These are phyloP conservation scores for Drosophila cardini DNA, from an alignment of 1,140 invertebrate species.

Conservation along the genomic window DNA sequence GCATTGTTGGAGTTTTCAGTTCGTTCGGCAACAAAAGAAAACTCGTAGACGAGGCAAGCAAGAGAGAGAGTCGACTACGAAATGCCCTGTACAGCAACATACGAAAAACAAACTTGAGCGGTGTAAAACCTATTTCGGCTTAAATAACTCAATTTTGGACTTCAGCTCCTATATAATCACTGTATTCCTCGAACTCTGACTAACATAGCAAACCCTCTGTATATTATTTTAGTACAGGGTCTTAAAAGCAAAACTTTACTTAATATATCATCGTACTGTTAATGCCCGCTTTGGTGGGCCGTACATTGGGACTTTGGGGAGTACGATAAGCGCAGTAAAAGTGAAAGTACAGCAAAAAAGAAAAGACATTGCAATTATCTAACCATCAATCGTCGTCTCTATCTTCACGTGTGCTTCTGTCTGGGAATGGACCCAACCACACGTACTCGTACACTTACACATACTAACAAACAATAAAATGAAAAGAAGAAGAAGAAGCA, in stretches of 20 bases:
- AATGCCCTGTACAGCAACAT: no score
- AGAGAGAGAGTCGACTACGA: no score
- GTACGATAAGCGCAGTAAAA: constrained; percentile 55
- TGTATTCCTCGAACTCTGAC: no score
- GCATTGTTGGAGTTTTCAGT: constrained; percentile 54
- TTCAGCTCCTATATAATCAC: no score
- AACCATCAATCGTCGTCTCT: constrained; percentile 47
- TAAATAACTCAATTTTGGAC: no score
- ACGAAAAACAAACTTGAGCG: no score
- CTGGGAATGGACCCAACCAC: constrained; percentile 67
- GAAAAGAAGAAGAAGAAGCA: constrained; percentile 28
- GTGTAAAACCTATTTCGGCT: no score
- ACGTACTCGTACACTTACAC: constrained; percentile 15
- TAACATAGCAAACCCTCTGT: no score
- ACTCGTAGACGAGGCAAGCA: not conserved
- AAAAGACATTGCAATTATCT: constrained; percentile 60
- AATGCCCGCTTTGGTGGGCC: constrained; percentile 8
- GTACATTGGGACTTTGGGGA: constrained; percentile 5
- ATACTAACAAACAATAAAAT: constrained; percentile 5
- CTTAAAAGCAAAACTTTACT: constrained; percentile 8
- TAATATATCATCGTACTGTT: constrained; percentile 25
- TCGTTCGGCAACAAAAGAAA: constrained; percentile 25
- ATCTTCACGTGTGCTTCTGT: constrained; percentile 16
- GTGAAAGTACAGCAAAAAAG: constrained; percentile 61
- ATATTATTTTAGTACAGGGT: no score